Evolutionary conservation across 2,113 vertebrate genomes (phyloP).

Genomic region (Pedionomus torquatus): DNA sequence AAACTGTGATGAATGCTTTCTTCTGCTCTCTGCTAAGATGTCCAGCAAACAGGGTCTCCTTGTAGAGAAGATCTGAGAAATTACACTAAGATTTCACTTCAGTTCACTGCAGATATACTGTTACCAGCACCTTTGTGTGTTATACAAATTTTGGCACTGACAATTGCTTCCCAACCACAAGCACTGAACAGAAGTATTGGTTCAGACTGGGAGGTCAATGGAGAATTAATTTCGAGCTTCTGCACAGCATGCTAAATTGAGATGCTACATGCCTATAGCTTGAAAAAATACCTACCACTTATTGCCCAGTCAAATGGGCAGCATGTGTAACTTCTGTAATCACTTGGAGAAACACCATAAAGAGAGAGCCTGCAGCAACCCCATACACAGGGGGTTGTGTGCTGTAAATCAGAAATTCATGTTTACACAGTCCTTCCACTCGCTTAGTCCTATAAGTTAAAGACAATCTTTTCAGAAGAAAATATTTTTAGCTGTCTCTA

Average conservation of each 20-base stretch:
- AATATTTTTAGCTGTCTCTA: slow-evolving; percentile 7
- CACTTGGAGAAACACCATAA: not conserved
- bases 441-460: not conserved
- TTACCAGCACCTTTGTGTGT: not conserved
- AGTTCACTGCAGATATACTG: not conserved
- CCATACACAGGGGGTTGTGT: not conserved
- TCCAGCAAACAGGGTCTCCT: not conserved
- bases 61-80: not conserved
- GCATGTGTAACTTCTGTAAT: not conserved
- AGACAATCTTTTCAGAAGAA: not conserved
- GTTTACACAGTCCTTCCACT: not conserved
- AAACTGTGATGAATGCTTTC: not conserved
- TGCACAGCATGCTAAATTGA: not conserved
- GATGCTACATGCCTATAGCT: not conserved
- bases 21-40: not conserved
- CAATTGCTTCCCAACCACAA: not conserved
- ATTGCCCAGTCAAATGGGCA: not conserved
- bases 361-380: not conserved
- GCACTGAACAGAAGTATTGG: not conserved
- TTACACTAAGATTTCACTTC: not conserved
- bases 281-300: not conserved
- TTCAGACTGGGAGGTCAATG: not conserved
- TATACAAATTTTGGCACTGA: not conserved
- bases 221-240: not conserved
- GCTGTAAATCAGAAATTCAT: not conserved